phyloP scores from a whole-genome alignment of 2,113 vertebrate genomes.

The Cyanistes caeruleus region DNA sequence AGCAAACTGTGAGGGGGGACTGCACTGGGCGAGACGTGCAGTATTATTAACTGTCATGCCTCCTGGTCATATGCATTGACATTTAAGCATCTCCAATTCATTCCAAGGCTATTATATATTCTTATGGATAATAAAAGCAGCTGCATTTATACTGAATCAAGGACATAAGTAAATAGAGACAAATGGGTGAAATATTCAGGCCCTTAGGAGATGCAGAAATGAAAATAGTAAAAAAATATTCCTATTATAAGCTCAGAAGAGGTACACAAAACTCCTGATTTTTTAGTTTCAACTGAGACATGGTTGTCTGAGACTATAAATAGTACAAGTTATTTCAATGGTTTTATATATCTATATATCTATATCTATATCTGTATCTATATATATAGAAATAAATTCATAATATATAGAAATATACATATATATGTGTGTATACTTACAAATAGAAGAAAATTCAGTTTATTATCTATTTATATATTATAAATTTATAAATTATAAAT shows the following conservation, averaged over 20 bases:
- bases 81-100: neutral
- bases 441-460: neutral
- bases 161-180: neutral
- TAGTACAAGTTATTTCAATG: neutral
- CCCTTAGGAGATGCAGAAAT: neutral
- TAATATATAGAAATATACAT: no score
- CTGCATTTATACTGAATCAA: neutral
- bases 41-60: neutral
- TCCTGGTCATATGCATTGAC: neutral
- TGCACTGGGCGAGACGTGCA: accelerated
- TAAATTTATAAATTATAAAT: no score
- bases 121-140: neutral
- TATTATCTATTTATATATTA: no score
- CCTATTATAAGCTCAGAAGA: neutral
- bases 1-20: neutral
- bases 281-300: neutral
- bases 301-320: neutral
- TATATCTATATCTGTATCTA: no score
- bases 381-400: no score
- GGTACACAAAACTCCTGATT: neutral
- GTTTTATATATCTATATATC: neutral
- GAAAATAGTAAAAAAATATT: neutral
- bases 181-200: neutral
- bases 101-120: neutral
- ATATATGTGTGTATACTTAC: neutral